Base-by-base conservation (phyloP, 2,888 invertebrate species). In the Alitta virens region DNA sequence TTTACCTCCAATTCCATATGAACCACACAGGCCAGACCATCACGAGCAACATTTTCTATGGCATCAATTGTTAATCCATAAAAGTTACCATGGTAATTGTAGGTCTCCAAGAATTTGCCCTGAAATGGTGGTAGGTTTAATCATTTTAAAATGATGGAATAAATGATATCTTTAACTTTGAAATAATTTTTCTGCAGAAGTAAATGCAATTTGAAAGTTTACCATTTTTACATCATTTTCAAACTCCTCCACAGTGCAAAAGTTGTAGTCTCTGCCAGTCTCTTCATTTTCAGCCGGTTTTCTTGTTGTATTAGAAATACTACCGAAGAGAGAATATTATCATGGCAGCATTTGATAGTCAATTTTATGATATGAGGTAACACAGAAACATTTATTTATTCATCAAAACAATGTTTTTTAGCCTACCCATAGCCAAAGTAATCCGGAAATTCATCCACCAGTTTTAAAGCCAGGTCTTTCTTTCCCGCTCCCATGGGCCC, bases 401-500 rank as follows among this genome's bases (percentile, higher is more conserved):
- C n/a, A n/a, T n/a, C n/a, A n/a, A n/a, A n/a, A n/a, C n/a, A n/a
- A n/a, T n/a, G n/a, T n/a, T n/a, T n/a, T n/a, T n/a, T n/a, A n/a
- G n/a, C 63, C 63, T 63, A 79, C 79, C 78, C 80, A 71, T 78
- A 80, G 38, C 80, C 80, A 72, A 82, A 82, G 62, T 80, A 81
- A 61, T 82, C 80, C 2, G 77, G 74, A 65, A 81, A 81, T 60
- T 82, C 81, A 38, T 80, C 78, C 0, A 78, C 78, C 12, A 82
- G 71, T 68, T 79, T 78, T 67, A 76, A 65, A 16, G 78, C 75
- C 23, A 82, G 72, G 56, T 78, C 77, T 63, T 77, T 77, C 68
- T 80, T 80, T 2, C 79, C 80, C 25, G 78, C 75, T n/a, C 81
- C 82, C 59, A 78, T 75, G 2, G 82, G 81, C 38, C 82, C 82